Percentiles rank a stretch among this genome's conserved stretches.
Evolutionary conservation across 1,140 invertebrate genomes (phyloP).

Genomic region (Cyphomyrmex costatus): DNA sequence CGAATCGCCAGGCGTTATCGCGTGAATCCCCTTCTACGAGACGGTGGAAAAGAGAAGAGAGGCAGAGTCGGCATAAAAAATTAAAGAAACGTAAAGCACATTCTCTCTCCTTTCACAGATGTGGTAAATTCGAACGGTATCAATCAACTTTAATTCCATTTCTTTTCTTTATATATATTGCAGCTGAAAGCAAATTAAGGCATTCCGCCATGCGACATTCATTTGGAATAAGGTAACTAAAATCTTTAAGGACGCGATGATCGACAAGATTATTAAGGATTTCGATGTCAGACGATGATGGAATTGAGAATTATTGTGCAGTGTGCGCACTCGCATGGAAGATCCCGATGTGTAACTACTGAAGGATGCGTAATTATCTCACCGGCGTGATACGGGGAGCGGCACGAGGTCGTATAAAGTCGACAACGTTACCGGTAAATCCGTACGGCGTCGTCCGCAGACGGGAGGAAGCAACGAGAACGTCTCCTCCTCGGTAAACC

Average conservation of each 20-base stretch:
- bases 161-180: not conserved
- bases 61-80: slow-evolving; percentile 16
- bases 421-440: slow-evolving; percentile 68
- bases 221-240: not conserved
- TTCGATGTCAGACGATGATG: not conserved
- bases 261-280: slow-evolving; percentile 23
- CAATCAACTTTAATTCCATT: slow-evolving; percentile 17
- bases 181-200: not conserved
- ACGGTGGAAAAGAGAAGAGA: slow-evolving; percentile 4
- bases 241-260: not conserved
- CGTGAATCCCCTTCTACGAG: slow-evolving; percentile 69
- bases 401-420: slow-evolving; percentile 59
- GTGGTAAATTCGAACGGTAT: not conserved
- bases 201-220: not conserved
- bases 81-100: not conserved
- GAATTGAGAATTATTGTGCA: slow-evolving; percentile 5
- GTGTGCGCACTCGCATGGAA: slow-evolving; percentile 45
- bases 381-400: slow-evolving; percentile 48
- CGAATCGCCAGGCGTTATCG: slow-evolving; percentile 74
- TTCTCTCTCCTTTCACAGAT: not conserved
- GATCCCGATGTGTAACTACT: slow-evolving; percentile 51
- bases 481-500: slow-evolving; percentile 75
- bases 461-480: slow-evolving; percentile 65
- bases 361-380: slow-evolving; percentile 68
- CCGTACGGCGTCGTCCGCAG: slow-evolving; percentile 56